Evolutionary conservation across 2,113 vertebrate genomes (phyloP).

Genomic region (Damaliscus lunatus): DNA sequence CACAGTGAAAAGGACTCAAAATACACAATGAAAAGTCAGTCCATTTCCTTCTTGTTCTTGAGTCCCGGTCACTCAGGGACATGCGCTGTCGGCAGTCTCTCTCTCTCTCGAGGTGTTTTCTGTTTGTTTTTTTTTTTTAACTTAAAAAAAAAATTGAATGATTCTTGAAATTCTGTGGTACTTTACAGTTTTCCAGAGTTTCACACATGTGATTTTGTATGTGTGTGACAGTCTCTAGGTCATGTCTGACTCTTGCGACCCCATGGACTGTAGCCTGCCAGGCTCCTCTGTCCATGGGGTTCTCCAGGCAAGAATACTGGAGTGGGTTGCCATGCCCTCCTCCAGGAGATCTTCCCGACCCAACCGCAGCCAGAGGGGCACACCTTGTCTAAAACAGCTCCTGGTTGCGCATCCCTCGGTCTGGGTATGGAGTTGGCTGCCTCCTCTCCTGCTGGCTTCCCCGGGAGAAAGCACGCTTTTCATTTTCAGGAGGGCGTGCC

Average conservation of each 20-base stretch:
- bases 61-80: neutral
- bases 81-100: neutral
- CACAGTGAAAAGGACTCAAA: neutral
- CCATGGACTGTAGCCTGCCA: neutral
- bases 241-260: neutral
- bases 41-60: neutral
- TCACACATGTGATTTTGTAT: neutral
- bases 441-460: neutral
- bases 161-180: neutral
- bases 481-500: neutral
- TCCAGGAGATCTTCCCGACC: neutral
- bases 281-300: neutral
- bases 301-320: neutral
- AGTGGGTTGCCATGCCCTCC: neutral
- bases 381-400: neutral
- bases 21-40: neutral
- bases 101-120: neutral
- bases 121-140: neutral
- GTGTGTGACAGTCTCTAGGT: neutral
- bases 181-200: neutral
- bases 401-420: neutral
- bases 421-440: neutral
- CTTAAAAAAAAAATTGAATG: neutral
- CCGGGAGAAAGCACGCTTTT: conserved; percentile 19
- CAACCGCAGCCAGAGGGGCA: neutral